Percentiles rank a stretch among this genome's conserved stretches.
Evolutionary conservation across 2,797 vertebrate species (phyloP).

Genomic region (Scolopax bukidnonensis): DNA sequence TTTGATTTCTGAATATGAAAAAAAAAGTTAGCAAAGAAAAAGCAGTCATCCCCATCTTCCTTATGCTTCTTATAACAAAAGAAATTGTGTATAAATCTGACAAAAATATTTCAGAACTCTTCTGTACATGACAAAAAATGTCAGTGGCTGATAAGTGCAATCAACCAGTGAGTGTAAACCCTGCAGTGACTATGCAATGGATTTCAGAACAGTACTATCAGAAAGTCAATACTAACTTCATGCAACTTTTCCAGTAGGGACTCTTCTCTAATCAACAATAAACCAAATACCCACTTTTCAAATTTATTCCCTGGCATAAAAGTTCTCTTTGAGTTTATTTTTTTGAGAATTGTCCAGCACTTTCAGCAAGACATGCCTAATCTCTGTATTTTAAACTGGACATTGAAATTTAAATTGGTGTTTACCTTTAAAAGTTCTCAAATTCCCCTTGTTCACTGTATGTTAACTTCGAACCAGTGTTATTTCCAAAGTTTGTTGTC

Average conservation of each 20-base stretch:
- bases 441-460: not conserved
- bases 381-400: not conserved
- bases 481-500: not conserved
- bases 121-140: not conserved
- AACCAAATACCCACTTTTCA: not conserved
- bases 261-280: not conserved
- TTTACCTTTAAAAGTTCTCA: not conserved
- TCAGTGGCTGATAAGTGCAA: not conserved
- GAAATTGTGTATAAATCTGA: not conserved
- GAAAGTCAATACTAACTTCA: not conserved
- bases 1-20: not conserved
- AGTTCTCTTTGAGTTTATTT: not conserved
- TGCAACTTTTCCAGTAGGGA: not conserved
- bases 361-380: not conserved
- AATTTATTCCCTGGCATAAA: not conserved
- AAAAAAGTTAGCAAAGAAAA: not conserved
- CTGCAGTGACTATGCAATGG: rapidly evolving
- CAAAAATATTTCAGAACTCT: not conserved
- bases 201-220: not conserved
- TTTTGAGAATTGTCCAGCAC: not conserved
- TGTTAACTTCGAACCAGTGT: rapidly evolving
- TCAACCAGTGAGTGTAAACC: not conserved
- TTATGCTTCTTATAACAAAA: not conserved
- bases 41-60: rapidly evolving
- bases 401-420: not conserved